phyloP scores from a whole-genome alignment of 2,888 invertebrate species.

The Melanophora roralis region DNA sequence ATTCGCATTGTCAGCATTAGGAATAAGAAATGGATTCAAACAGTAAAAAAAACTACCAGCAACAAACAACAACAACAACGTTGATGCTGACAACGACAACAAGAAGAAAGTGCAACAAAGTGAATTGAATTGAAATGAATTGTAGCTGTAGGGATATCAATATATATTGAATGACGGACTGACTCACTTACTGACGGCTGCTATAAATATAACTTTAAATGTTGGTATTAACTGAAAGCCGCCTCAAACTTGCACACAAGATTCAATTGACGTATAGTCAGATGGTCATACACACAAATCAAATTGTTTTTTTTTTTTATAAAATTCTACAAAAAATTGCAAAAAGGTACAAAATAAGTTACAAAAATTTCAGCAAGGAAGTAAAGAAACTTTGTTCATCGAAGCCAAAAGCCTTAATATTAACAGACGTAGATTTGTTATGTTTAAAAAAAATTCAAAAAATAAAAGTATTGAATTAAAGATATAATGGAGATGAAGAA shows the following conservation, averaged over 20 bases:
- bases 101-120: constrained; percentile 54
- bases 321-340: neutral
- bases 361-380: constrained; percentile 40
- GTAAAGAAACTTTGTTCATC: constrained; percentile 4
- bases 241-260: neutral
- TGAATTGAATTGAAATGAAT: constrained; percentile 40
- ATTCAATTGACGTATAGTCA: constrained; percentile 2
- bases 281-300: constrained; percentile 36
- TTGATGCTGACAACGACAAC: constrained; percentile 37
- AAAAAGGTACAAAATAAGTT: neutral
- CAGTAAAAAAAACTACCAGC: constrained; percentile 28
- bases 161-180: constrained; percentile 28
- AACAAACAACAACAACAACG: constrained; percentile 9
- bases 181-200: constrained; percentile 16
- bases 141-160: constrained; percentile 11
- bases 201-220: neutral
- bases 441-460: constrained; percentile 22
- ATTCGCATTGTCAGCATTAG: constrained; percentile 72
- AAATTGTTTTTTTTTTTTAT: neutral
- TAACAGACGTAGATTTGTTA: constrained; percentile 49
- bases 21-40: constrained; percentile 48
- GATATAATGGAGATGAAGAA: neutral
- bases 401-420: constrained; percentile 41
- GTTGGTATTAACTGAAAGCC: neutral
- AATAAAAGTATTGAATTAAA: neutral